Conservation (phyloP, 2,888 invertebrate genomes). For the Crossocerus cetratus region DNA sequence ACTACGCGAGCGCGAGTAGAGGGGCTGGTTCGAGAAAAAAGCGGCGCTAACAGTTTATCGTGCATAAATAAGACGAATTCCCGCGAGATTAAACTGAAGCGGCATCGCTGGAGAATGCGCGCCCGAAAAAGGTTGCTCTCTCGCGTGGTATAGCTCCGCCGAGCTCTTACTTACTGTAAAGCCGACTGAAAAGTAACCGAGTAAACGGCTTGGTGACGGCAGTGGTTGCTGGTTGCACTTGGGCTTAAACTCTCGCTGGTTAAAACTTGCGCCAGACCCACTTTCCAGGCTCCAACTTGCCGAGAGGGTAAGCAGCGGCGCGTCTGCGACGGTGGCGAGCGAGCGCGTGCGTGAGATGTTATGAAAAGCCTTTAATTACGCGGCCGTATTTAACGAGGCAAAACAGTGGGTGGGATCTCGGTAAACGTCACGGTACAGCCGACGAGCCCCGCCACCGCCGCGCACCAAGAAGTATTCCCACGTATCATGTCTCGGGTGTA, state of each 20-base stretch:
- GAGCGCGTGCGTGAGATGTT: constrained; percentile 30
- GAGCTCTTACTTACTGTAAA: no score
- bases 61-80: no score
- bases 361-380: constrained; percentile 54
- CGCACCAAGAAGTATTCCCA: not conserved
- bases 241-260: constrained; percentile 29
- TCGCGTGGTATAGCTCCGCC: no score
- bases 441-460: constrained; percentile 8
- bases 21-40: no score
- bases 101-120: no score
- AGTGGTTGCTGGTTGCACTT: constrained; percentile 18
- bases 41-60: no score
- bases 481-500: not conserved
- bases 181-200: no score
- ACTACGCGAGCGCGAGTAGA: not conserved
- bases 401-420: constrained; percentile 44
- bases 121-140: no score
- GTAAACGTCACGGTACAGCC: constrained; percentile 19
- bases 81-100: no score
- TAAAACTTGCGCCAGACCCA: constrained; percentile 32
- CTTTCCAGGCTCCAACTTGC: constrained; percentile 22
- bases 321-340: constrained; percentile 2
- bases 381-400: constrained; percentile 46
- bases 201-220: not conserved
- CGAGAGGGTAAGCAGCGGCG: not conserved